Base-by-base conservation (phyloP, 2,888 invertebrate species). In the Halictus ligatus region DNA sequence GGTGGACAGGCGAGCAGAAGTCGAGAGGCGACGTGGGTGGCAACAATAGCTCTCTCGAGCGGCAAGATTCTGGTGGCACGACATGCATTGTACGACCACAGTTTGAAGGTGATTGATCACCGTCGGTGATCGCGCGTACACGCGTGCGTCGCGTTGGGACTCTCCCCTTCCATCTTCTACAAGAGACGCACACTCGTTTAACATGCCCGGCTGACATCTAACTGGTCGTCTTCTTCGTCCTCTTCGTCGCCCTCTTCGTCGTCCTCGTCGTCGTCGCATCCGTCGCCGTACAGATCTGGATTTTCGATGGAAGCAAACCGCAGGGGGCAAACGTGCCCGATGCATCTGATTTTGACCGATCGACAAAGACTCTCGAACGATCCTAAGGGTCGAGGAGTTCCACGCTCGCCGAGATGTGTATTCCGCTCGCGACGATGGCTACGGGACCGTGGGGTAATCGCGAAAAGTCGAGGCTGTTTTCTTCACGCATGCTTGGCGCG, bases 101-200 rank as follows among this genome's bases (percentile, higher is more conserved):
- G 91, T 92, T 93, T 92, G 92, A 91, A 92, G 92, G 94, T 94
- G 95, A 95, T 95, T 93, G 95, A 95, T 95, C 92, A 93, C 93
- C 92, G 84, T 80, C 67, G 89, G 83, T 73, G 91, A 91, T 91
- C 82, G 84, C 83, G 83, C 83, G 81, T 84, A 83, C 75, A 86
- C 85, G 89, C 82, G 90, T 77, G 79, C 83, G 69, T 77, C 81
- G 76, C 84, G 67, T 76, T 79, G 75, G 81, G 73, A 67, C 72
- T 50, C 67, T 75, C 83, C 69, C 84, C 80, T 78, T 75, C 74
- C 72, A 50, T 84, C 80, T 48, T 60, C 73, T 75, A 80, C 89
- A 58, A 83, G 69, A 77, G 75, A 85, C 84, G 76, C 81, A 82
- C 83, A 73, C 85, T 80, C 81, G 89, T 81, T 81, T 78, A 85